phyloP scores from a whole-genome alignment of 2,113 vertebrate species.

The Charina bottae region DNA sequence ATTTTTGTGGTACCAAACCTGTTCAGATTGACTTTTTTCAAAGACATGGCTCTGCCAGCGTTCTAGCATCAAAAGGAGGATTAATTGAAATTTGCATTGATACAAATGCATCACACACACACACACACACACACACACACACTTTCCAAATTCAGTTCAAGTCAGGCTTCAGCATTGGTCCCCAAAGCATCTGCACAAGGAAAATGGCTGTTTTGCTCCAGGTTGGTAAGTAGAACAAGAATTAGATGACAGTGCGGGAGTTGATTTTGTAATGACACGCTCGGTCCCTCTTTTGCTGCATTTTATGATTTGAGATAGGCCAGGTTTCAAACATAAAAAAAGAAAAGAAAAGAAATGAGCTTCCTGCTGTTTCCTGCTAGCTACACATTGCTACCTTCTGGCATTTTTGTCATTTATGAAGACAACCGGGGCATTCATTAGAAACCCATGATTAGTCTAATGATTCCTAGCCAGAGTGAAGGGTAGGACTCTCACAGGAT shows the following conservation, averaged over 20 bases:
- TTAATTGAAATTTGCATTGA: neutral
- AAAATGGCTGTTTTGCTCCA: constrained; percentile 24
- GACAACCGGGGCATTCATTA: constrained; percentile 3
- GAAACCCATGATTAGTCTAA: constrained; percentile 13
- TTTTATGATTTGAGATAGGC: neutral
- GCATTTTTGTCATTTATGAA: neutral
- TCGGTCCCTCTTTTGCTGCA: neutral
- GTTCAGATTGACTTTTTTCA: neutral
- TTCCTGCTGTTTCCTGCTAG: neutral
- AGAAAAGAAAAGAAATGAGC: neutral
- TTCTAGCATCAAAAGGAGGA: neutral
- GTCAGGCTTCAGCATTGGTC: neutral
- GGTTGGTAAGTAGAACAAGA: constrained; percentile 22
- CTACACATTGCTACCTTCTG: neutral
- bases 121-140: neutral
- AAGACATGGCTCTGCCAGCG: neutral
- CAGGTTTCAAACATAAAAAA: neutral
- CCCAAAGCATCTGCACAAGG: neutral
- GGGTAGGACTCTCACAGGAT: neutral
- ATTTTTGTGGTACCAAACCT: neutral
- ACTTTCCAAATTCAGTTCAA: constrained; percentile 6
- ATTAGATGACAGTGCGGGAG: constrained; percentile 8
- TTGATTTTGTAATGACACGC: constrained; percentile 15
- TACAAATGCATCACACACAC: neutral
- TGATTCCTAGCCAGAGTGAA: neutral